Conservation (phyloP, 2,888 invertebrate species). For the Trachelus iudaicus region DNA sequence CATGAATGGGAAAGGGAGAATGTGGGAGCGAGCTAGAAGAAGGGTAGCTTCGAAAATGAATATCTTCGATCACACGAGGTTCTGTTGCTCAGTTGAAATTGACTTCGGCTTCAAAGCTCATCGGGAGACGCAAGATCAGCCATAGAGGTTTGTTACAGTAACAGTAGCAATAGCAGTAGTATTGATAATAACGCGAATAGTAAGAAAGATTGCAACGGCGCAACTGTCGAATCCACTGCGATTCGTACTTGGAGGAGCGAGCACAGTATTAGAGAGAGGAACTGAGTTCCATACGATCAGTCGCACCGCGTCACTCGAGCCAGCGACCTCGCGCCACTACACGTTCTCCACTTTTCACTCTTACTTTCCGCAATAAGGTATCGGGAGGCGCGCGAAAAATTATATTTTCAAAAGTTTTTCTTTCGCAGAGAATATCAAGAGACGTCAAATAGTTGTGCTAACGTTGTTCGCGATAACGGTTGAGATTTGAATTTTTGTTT, state of each 20-base stretch:
- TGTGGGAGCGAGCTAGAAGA: not conserved
- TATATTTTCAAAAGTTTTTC: not conserved
- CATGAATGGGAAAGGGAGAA: not conserved
- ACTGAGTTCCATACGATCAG: constrained; percentile 38
- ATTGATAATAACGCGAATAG: not conserved
- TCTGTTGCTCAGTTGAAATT: not conserved
- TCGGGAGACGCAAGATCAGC: not conserved
- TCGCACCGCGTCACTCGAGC: constrained; percentile 57
- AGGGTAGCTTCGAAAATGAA: not conserved
- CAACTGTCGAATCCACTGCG: not conserved
- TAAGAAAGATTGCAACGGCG: not conserved
- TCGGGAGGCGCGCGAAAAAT: not conserved
- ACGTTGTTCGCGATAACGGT: not conserved
- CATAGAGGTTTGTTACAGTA: not conserved
- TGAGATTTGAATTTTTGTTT: not conserved
- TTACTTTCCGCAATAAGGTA: constrained; percentile 3
- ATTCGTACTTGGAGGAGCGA: not conserved
- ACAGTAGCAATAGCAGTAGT: not conserved
- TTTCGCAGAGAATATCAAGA: not conserved
- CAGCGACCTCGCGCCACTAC: constrained; percentile 47
- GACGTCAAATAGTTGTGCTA: not conserved
- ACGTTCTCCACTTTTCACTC: constrained; percentile 22
- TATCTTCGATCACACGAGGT: not conserved
- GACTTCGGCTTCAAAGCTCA: not conserved
- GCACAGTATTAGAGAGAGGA: not conserved